Evolutionary conservation across 1,140 invertebrate species (phyloP), one percentile per base, ranked within the genome.

Genomic region (Mesaphorura yosii): DNA sequence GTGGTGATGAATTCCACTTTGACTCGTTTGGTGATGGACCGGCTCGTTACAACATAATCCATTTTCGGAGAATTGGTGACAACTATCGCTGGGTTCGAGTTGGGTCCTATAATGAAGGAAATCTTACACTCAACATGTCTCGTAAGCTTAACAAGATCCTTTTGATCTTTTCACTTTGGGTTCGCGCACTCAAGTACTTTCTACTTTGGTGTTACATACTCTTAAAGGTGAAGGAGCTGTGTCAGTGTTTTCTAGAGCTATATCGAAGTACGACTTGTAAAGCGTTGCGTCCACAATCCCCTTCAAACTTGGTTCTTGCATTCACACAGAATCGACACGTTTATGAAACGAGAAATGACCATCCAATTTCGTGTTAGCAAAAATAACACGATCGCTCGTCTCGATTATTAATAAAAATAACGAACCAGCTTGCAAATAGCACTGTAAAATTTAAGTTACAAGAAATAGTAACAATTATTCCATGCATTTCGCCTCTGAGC

Each of bases 1-100:
- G 84, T 58, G 86, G 86, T 5, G 87, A 93, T 67, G 76, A 83
- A 62, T 95, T 96, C 69, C 80, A 81, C 56, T 96, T 95, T 69
- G 85, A 90, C 67, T 71, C 68, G 15, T 86, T 88, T 63, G 88
- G 88, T 1, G 91, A 96, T 64, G 91, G 89, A 0, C 90, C 91
- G 1, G 86, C 89, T 0, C 76, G 90, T 3, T 96, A 96, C 72
- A 89, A 92, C 64, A 93, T 95, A 52, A 82, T 95, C 41, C 91
- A 95, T 67, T 96, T 92, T 74, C 51, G 61, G 15, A 22, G 53
- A 38, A 89, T 90, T 66, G 86, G 92, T 67, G 74, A 72, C 0
- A 83, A 78, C 29, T 92, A 84, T 69, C 75, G 80, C 53, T 95
- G 90, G 90, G 74, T 88, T 14, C 79, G 81, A 53, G 87, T 93